These are phyloP conservation scores for Hestina assimilis DNA, from an alignment of 1,140 invertebrate species.

Conservation along the genomic window DNA sequence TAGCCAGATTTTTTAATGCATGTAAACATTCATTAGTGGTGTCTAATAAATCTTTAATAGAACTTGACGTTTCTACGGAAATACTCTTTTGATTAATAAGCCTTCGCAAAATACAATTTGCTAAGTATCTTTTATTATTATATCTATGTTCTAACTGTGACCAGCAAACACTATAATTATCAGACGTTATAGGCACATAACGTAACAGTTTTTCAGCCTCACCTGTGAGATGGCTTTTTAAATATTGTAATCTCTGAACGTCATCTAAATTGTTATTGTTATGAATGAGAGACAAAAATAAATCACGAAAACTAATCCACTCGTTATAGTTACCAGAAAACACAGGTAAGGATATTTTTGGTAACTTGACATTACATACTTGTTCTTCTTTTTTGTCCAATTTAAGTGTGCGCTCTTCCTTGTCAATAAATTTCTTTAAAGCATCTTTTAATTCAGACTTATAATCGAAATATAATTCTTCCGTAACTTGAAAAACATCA, in stretches of 20 bases:
- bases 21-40: slow-evolving; percentile 29
- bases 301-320: slow-evolving; percentile 31
- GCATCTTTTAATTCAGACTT: too few relatives aligned
- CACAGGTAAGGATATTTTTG: neutral
- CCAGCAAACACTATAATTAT: slow-evolving; percentile 34
- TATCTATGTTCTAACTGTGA: slow-evolving; percentile 26
- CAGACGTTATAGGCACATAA: slow-evolving; percentile 30
- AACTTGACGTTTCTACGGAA: slow-evolving; percentile 18
- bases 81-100: slow-evolving; percentile 29
- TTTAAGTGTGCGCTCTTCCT: too few relatives aligned
- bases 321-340: slow-evolving; percentile 28
- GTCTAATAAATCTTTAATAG: slow-evolving; percentile 30
- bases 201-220: slow-evolving; percentile 34
- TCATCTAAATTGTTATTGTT: slow-evolving; percentile 5
- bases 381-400: too few relatives aligned
- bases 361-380: neutral
- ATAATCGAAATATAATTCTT: too few relatives aligned
- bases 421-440: too few relatives aligned
- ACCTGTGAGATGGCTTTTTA: slow-evolving; percentile 24
- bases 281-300: slow-evolving; percentile 31
- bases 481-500: too few relatives aligned
- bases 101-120: slow-evolving; percentile 23
- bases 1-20: slow-evolving; percentile 23
- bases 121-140: slow-evolving; percentile 36
- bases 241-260: slow-evolving; percentile 14